phyloP scores from a whole-genome alignment of 1,140 invertebrate species.

The Drosophila pectinifera region DNA sequence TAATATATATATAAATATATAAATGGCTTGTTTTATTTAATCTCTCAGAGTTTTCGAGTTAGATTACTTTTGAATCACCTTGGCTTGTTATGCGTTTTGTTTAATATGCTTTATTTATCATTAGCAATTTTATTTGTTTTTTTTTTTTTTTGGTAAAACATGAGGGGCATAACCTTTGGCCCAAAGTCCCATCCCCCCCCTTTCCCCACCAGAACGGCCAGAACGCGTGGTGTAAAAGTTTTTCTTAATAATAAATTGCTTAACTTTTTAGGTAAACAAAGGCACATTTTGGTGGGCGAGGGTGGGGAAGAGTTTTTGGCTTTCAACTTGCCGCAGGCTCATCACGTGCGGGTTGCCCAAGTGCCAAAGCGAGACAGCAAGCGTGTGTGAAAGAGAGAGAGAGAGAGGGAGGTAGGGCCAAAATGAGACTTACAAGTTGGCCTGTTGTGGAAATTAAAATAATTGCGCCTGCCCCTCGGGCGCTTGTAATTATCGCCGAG shows the following conservation, averaged over 20 bases:
- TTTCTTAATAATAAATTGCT: slow-evolving; percentile 80
- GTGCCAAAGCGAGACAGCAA: slow-evolving; percentile 5
- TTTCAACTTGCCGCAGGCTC: slow-evolving; percentile 61
- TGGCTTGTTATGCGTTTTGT: slow-evolving; percentile 61
- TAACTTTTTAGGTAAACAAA: slow-evolving; percentile 81
- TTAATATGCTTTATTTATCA: slow-evolving; percentile 69
- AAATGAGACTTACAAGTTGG: slow-evolving; percentile 36
- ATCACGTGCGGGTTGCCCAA: slow-evolving; percentile 51
- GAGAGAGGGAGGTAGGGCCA: neutral
- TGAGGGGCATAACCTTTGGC: slow-evolving; percentile 42
- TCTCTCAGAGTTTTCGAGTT: too few species aligned
- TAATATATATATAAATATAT: too few species aligned
- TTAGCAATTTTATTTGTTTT: too few species aligned
- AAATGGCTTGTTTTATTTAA: neutral
- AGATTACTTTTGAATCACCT: slow-evolving; percentile 16
- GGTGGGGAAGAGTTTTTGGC: slow-evolving; percentile 35
- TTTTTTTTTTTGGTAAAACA: too few species aligned
- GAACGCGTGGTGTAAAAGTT: slow-evolving; percentile 54
- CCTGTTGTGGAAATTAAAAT: slow-evolving; percentile 50
- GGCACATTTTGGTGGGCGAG: slow-evolving; percentile 48
- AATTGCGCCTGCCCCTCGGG: slow-evolving; percentile 31
- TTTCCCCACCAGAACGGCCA: slow-evolving; percentile 1
- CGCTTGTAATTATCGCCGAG: slow-evolving; percentile 43
- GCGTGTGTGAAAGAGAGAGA: too few species aligned
- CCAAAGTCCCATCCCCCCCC: neutral